Evolutionary conservation across 2,113 vertebrate species (phyloP).

Genomic region (Pterocles orientalis): DNA sequence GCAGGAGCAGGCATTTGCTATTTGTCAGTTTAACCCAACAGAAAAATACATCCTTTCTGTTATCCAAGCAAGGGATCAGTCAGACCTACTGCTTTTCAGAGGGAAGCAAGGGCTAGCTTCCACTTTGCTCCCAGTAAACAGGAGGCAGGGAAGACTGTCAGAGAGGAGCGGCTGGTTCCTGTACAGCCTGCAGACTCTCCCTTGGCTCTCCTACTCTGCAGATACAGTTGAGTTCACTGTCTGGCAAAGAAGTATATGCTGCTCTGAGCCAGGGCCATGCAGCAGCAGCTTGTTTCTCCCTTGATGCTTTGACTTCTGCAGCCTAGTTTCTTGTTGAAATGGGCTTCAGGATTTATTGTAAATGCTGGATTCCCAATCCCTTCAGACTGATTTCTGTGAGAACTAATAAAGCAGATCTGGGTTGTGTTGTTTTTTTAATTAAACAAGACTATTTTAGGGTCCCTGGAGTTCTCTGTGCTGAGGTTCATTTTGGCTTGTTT

Average conservation of each 20-base stretch:
- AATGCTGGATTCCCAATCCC: neutral
- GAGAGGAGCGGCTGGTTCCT: neutral
- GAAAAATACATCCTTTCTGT: neutral
- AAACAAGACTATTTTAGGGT: neutral
- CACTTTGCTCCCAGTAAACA: accelerated
- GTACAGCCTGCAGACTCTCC: neutral
- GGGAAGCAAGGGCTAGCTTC: neutral
- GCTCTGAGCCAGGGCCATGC: neutral
- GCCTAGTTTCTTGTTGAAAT: neutral
- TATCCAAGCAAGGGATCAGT: neutral
- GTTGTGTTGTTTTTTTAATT: neutral
- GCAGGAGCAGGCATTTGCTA: neutral
- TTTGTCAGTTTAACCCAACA: neutral
- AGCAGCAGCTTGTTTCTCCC: neutral
- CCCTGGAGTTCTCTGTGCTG: neutral
- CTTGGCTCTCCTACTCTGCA: neutral
- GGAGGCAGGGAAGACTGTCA: neutral
- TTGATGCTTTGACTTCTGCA: neutral
- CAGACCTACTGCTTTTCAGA: neutral
- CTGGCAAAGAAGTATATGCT: neutral
- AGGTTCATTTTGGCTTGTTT: neutral
- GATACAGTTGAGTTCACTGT: neutral
- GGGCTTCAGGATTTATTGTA: neutral
- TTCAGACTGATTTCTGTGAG: neutral
- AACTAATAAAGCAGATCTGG: neutral